Evolutionary conservation across 2,797 vertebrate genomes (phyloP).

Genomic region (Xerus rutilus): DNA sequence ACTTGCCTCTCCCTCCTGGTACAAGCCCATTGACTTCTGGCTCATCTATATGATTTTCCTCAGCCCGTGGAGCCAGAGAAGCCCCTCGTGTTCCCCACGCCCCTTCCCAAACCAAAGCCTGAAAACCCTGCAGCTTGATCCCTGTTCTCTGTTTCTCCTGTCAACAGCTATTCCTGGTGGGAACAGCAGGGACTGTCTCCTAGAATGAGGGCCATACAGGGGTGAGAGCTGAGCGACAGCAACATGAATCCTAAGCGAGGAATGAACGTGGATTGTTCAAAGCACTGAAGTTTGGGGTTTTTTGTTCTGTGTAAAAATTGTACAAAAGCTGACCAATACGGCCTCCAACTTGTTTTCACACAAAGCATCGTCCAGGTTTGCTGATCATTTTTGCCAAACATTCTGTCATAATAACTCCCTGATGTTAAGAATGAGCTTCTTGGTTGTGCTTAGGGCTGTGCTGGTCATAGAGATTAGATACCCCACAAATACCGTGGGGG

Average conservation of each 20-base stretch:
- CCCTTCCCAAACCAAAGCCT: not conserved
- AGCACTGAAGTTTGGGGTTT: too few relatives aligned
- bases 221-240: not conserved
- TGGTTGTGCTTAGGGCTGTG: not conserved
- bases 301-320: not conserved
- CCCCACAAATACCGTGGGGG: not conserved
- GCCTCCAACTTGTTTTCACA: not conserved
- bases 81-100: fast-evolving
- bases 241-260: fast-evolving
- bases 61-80: not conserved
- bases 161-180: too few relatives aligned
- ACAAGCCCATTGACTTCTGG: fast-evolving
- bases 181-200: not conserved
- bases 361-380: not conserved
- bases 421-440: not conserved
- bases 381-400: not conserved
- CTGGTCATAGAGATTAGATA: not conserved
- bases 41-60: not conserved
- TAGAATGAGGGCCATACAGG: not conserved
- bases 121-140: not conserved
- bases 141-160: not conserved
- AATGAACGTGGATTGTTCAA: not conserved
- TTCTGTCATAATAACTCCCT: not conserved
- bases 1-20: not conserved
- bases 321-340: not conserved